Conservation (phyloP, 2,888 invertebrate species). For the Caenorhabditis afra region DNA sequence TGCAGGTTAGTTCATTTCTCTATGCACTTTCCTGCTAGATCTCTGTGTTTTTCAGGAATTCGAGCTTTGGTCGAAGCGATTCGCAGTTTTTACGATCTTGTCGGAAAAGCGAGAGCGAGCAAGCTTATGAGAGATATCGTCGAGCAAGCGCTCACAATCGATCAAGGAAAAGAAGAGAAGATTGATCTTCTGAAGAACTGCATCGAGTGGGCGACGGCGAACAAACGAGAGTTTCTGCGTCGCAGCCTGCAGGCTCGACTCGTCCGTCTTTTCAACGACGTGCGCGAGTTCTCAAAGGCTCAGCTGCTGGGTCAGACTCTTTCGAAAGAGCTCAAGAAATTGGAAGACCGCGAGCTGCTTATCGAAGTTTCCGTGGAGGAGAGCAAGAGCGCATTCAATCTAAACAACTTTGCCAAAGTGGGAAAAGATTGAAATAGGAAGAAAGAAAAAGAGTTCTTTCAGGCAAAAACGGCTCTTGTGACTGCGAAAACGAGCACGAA, state of each 20-base stretch:
- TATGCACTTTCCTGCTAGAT: no score
- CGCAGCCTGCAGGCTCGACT: constrained; percentile 97
- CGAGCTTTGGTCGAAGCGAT: constrained; percentile 91
- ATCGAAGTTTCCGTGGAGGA: constrained; percentile 98
- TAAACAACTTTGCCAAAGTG: constrained; percentile 83
- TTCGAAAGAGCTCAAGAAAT: constrained; percentile 90
- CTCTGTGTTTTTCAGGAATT: constrained; percentile 81
- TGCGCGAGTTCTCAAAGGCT: constrained; percentile 78
- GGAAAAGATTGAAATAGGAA: background rate
- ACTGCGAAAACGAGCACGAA: constrained; percentile 98
- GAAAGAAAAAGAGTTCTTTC: background rate
- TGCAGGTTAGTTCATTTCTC: constrained; percentile 33
- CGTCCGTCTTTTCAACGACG: constrained; percentile 89
- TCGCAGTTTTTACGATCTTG: constrained; percentile 92
- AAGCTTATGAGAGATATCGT: constrained; percentile 96
- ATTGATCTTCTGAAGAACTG: constrained; percentile 87
- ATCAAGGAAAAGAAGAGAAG: constrained; percentile 83
- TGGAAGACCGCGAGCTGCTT: constrained; percentile 97
- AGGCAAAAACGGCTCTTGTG: constrained; percentile 91
- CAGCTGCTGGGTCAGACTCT: constrained; percentile 80
- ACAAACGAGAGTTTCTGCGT: constrained; percentile 95
- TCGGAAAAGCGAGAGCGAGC: constrained; percentile 99
- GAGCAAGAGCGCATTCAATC: constrained; percentile 98
- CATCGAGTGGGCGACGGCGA: constrained; percentile 99
- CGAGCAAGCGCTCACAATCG: constrained; percentile 96